Percentiles rank a stretch among this genome's conserved stretches.
Evolutionary conservation across 2,888 invertebrate genomes (phyloP).

Genomic region (Catocala nupta): DNA sequence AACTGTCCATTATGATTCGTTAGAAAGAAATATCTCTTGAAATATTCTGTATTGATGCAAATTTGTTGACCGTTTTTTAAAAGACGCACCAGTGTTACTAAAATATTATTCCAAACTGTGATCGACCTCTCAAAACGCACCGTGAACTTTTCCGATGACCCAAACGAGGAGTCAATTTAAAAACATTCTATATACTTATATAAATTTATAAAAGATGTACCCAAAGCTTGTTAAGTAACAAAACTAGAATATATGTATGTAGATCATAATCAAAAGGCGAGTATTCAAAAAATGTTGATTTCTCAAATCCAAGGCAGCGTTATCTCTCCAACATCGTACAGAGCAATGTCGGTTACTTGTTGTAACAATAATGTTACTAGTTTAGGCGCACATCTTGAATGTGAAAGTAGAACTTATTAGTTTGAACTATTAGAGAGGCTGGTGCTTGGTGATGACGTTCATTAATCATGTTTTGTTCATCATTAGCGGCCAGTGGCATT

Average conservation of each 20-base stretch:
- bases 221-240: constrained; percentile 26
- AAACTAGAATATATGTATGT: constrained; percentile 38
- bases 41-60: too few species aligned
- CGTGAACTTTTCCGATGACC: too few species aligned
- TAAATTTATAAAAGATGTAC: constrained; percentile 20
- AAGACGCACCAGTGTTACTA: too few species aligned
- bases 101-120: too few species aligned
- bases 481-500: constrained; percentile 6
- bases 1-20: too few species aligned
- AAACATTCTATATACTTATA: not conserved
- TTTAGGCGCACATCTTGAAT: constrained; percentile 31
- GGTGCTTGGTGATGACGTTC: constrained; percentile 8
- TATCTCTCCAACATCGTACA: constrained; percentile 33
- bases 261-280: constrained; percentile 32
- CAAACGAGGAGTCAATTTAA: too few species aligned
- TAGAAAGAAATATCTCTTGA: too few species aligned
- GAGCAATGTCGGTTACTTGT: constrained; percentile 32
- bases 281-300: constrained; percentile 47
- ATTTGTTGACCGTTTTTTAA: too few species aligned
- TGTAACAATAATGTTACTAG: constrained; percentile 36
- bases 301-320: constrained; percentile 31
- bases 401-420: constrained; percentile 30
- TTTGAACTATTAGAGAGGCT: constrained; percentile 17
- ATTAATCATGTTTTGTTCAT: constrained; percentile 19
- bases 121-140: too few species aligned